Evolutionary conservation across 2,888 invertebrate genomes (phyloP).

Genomic region (Mythimna ferrago): DNA sequence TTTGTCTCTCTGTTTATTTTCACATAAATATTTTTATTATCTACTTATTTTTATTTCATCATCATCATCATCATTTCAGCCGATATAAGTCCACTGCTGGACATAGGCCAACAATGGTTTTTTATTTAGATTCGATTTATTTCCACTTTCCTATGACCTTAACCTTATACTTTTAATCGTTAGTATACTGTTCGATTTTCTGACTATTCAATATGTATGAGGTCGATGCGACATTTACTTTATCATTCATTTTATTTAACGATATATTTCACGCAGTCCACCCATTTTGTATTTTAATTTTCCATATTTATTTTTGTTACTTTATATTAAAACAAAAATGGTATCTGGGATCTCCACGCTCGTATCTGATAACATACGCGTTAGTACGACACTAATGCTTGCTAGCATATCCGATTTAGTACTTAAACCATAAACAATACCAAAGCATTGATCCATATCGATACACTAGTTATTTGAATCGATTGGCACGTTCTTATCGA

Average conservation of each 20-base stretch:
- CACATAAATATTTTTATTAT: not conserved
- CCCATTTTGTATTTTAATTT: not conserved
- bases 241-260: not conserved
- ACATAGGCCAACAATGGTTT: not conserved
- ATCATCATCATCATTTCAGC: too few relatives aligned
- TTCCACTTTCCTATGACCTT: constrained; percentile 6
- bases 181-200: not conserved
- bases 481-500: constrained; percentile 51
- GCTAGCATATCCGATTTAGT: constrained; percentile 4
- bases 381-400: constrained; percentile 1
- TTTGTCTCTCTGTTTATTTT: not conserved
- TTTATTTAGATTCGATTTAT: constrained; percentile 2
- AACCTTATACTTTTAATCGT: not conserved
- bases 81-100: too few relatives aligned
- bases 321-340: too few relatives aligned
- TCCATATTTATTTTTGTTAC: not conserved
- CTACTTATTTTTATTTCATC: too few relatives aligned
- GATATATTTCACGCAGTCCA: not conserved
- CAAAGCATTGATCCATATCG: constrained; percentile 31
- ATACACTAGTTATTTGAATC: constrained; percentile 38
- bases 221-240: not conserved
- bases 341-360: not conserved
- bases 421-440: constrained; percentile 7
- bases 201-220: not conserved
- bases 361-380: not conserved